A percentile compares a stretch with the other conserved stretches of the same genome.
phyloP scores from a whole-genome alignment of 1,140 invertebrate genomes.

The Reticulitermes speratus region DNA sequence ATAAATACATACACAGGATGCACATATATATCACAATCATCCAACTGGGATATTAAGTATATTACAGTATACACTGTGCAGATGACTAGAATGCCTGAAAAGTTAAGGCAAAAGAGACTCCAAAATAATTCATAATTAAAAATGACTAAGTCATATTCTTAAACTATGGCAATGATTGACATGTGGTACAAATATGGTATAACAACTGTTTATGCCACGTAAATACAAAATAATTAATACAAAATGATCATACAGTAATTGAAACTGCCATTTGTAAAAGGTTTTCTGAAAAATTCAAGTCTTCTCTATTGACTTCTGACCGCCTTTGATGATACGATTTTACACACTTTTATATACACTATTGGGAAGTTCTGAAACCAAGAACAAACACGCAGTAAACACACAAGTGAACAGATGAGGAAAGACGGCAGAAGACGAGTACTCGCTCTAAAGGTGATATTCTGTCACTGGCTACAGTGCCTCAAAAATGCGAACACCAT shows the following conservation, averaged over 20 bases:
- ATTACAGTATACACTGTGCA: neutral
- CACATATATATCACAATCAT: neutral
- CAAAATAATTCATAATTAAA: constrained; percentile 2
- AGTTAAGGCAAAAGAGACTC: constrained; percentile 1
- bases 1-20: constrained; percentile 11
- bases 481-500: neutral
- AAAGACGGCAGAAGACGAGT: no score
- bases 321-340: neutral
- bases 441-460: neutral
- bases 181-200: neutral
- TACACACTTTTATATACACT: neutral
- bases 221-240: neutral
- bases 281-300: neutral
- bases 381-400: neutral
- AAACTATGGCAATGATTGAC: neutral
- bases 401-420: neutral
- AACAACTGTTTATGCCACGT: neutral
- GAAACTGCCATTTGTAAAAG: neutral
- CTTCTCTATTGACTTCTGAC: neutral
- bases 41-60: neutral
- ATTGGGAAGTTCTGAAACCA: constrained; percentile 21
- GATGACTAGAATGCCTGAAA: neutral
- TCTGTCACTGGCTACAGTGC: neutral
- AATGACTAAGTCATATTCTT: neutral
- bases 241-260: neutral